phyloP scores from a whole-genome alignment of 2,113 vertebrate species.

The Formicarius rufipectus region DNA sequence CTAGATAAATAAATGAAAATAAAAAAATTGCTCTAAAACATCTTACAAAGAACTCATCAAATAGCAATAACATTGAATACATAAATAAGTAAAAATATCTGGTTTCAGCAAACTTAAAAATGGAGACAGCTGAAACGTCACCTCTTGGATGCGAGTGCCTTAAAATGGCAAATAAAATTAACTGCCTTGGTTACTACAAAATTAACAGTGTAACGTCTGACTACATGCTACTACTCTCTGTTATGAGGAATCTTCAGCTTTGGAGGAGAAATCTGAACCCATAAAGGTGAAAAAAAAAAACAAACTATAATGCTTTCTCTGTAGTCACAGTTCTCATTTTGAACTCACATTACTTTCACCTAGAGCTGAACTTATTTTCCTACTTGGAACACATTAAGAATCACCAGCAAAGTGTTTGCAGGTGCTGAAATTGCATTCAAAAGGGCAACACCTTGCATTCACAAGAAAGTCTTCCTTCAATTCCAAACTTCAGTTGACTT shows the following conservation, averaged over 20 bases:
- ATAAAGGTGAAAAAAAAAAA: background rate
- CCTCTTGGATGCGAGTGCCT: background rate
- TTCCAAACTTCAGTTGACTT: background rate
- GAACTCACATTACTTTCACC: background rate
- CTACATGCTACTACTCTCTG: background rate
- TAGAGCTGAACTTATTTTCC: background rate
- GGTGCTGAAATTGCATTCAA: background rate
- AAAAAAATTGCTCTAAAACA: conserved; percentile 12
- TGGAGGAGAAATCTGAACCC: background rate
- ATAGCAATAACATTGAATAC: background rate
- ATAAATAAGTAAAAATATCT: background rate
- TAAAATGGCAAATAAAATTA: conserved; percentile 32
- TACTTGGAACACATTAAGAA: background rate
- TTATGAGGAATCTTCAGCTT: background rate
- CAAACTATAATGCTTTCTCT: background rate
- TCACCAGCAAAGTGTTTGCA: background rate
- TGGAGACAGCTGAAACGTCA: conserved; percentile 30
- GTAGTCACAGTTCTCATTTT: background rate
- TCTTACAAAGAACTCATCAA: background rate
- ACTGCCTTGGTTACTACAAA: conserved; percentile 10
- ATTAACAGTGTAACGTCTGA: background rate
- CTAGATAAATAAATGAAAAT: background rate
- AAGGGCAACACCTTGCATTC: background rate
- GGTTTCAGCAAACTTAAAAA: conserved; percentile 23
- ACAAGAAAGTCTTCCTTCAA: background rate